A percentile compares a stretch with the other conserved stretches of the same genome.
Conservation (phyloP, 2,888 invertebrate species). For the Chaitophorus viminalis region DNA sequence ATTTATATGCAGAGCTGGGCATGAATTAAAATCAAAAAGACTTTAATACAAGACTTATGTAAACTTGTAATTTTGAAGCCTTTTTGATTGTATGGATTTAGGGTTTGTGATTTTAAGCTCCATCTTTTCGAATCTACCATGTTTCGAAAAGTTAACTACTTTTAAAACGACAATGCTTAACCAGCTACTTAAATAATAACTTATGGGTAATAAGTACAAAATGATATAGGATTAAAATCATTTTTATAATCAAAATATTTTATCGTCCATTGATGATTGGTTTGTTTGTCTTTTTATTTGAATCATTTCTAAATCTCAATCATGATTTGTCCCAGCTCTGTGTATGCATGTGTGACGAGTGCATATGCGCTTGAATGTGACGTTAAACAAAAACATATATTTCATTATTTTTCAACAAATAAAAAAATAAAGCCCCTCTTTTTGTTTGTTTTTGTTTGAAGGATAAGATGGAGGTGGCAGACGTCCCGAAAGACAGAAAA, state of each 20-base stretch:
- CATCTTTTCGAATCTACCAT: constrained; percentile 6
- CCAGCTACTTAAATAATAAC: constrained; percentile 6
- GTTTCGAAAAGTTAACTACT: constrained; percentile 25
- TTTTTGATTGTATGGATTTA: constrained; percentile 41
- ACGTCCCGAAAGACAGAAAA: constrained; percentile 54
- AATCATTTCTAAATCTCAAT: constrained; percentile 41
- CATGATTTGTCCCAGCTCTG: constrained; percentile 62
- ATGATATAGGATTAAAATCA: constrained; percentile 19
- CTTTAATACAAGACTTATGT: constrained; percentile 31
- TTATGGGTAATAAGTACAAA: constrained; percentile 17
- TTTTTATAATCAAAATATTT: constrained; percentile 40
- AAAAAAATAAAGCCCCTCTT: constrained; percentile 60
- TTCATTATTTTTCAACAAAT: constrained; percentile 57
- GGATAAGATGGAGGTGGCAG: constrained; percentile 62
- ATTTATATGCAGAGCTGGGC: constrained; percentile 61
- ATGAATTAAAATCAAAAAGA: constrained; percentile 49
- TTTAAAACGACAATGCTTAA: constrained; percentile 56
- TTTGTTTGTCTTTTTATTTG: constrained; percentile 18
- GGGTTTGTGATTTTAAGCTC: constrained; percentile 34
- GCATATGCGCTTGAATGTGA: constrained; percentile 53
- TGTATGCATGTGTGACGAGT: constrained; percentile 57
- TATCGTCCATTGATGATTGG: constrained; percentile 18
- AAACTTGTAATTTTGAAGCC: constrained; percentile 37
- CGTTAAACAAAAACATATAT: constrained; percentile 52
- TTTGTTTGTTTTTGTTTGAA: constrained; percentile 62